phyloP scores from a whole-genome alignment of 2,113 vertebrate species.

The Ophthalmolycus amberensis region DNA sequence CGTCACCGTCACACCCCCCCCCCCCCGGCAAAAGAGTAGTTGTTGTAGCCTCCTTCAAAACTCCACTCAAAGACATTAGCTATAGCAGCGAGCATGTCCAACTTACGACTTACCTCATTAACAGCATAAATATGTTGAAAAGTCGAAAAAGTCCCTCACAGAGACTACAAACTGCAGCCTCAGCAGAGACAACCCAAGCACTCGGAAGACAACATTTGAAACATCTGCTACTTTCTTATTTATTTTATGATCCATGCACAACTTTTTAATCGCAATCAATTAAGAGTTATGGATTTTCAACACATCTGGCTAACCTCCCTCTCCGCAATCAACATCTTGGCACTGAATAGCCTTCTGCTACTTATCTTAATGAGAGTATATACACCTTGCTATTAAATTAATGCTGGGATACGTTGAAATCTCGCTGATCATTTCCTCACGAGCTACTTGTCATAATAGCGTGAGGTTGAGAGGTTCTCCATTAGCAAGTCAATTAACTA shows the following conservation, averaged over 20 bases:
- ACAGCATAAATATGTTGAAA: slow-evolving; percentile 22
- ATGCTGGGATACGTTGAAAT: slow-evolving; percentile 21
- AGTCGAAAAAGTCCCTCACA: slow-evolving; percentile 12
- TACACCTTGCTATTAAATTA: slow-evolving; percentile 34
- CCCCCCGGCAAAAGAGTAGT: slow-evolving; percentile 36
- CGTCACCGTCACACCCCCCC: slow-evolving; percentile 8
- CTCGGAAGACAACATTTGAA: background rate
- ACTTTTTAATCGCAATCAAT: slow-evolving; percentile 28
- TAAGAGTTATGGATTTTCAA: slow-evolving; percentile 15
- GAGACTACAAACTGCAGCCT: background rate
- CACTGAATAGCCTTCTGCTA: slow-evolving; percentile 8
- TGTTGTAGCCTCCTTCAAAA: slow-evolving; percentile 72
- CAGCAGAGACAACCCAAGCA: slow-evolving; percentile 3
- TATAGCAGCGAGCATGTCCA: slow-evolving; percentile 28
- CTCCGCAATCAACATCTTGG: slow-evolving; percentile 41
- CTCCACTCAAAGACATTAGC: slow-evolving; percentile 65
- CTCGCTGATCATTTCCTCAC: slow-evolving; percentile 23
- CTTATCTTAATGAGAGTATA: slow-evolving; percentile 41
- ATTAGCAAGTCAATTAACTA: slow-evolving; percentile 45
- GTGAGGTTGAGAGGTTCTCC: slow-evolving; percentile 18
- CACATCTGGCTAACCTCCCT: slow-evolving; percentile 45
- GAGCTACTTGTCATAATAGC: slow-evolving; percentile 23
- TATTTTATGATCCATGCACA: slow-evolving; percentile 18
- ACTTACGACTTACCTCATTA: slow-evolving; percentile 36
- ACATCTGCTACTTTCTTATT: slow-evolving; percentile 50